Evolutionary conservation across 2,113 vertebrate species (phyloP), one percentile per base, ranked within the genome.

Genomic region (Archilochus colubris): DNA sequence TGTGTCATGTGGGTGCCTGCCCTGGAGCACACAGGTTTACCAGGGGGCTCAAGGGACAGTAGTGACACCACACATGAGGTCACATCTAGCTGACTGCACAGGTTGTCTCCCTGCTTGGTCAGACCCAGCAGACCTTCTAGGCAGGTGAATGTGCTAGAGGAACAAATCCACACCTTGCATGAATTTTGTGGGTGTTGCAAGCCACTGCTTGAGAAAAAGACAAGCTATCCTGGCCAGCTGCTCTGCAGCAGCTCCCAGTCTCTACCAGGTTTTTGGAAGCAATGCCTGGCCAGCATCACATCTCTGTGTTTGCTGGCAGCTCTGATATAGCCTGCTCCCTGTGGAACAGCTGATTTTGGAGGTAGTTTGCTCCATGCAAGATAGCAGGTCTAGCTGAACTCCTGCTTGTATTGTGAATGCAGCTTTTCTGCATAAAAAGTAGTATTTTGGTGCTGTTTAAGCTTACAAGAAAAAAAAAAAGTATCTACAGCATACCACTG

Each of bases 61-160:
- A 30, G 51, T 27, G 58, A 40, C 62, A 75, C 33, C 50, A n/a
- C 40, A 51, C 0, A 5, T 5, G 14, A 67, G 48, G 30, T 27
- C 36, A 9, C 7, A 50, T 10, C 36, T 6, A 44, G 20, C 50
- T 53, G 81, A 40, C 18, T 22, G 44, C 3, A 0, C 1, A n/a
- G 31, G 7, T 48, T 21, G 7, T 27, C 48, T 53, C 59, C 36
- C 36, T 24, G 23, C 22, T 24, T 38, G 9, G n/a, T 30, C 70
- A 59, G 75, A 82, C 15, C 27, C 1, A 48, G 25, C 8, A 7
- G 53, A 17, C 0, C 0, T 5, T 12, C 55, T 12, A 51, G 53
- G 48, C 19, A 70, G 12, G 40, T 53, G 40, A 82, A 58, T 9
- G 14, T 3, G 5, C 24, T 33, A 61, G 24, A 75, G 7, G 6